Evolutionary conservation across 2,113 vertebrate genomes (phyloP), one percentile per base, ranked within the genome.

Genomic region (Gymnobelideus leadbeateri): DNA sequence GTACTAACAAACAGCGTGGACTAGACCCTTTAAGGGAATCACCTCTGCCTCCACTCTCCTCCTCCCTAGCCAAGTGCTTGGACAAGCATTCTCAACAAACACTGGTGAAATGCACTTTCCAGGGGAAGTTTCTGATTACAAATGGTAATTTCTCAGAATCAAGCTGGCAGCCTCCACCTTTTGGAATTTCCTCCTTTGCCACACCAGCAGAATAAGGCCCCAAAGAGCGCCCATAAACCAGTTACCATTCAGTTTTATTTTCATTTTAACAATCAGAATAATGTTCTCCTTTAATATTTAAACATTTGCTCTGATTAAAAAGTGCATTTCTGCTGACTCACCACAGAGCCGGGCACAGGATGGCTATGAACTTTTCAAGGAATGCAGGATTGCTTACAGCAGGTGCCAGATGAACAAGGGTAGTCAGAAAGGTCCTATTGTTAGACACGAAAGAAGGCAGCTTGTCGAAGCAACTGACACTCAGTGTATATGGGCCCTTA

Each of bases 201-300:
- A 26, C 77, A 94, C 16, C 57, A 95, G 77, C 37, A 96, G 49
- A 93, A 93, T 37, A 26, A 92, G 12, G 24, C 26, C 55, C 90
- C 24, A 50, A 9, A 91, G 50, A 92, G 91, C 91, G 84, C 49
- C 26, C 10, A 24, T 28, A 52, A 43, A 89, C 89, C 57, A 91
- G 51, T 92, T 95, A 89, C 26, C 47, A 94, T 91, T 95, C 89
- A 77, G 24, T 55, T 94, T 90, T 89, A 57, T 57, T 96, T 96
- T 95, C 89, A 90, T 93, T 96, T 95, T 94, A 96, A 96, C 93
- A 91, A 92, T 93, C 37, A 97, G 55, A 96, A 95, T 92, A 95
- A 92, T 93, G 54, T 0, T 26, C 19, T 43, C n/a, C 91, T 96
- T 95, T 52, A 95, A 92, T 94, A 95, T 54, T 94, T 92, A 96